Percentiles rank a stretch among this genome's conserved stretches.
Conservation (phyloP, 2,113 vertebrate genomes). For the Rhineura floridana region DNA sequence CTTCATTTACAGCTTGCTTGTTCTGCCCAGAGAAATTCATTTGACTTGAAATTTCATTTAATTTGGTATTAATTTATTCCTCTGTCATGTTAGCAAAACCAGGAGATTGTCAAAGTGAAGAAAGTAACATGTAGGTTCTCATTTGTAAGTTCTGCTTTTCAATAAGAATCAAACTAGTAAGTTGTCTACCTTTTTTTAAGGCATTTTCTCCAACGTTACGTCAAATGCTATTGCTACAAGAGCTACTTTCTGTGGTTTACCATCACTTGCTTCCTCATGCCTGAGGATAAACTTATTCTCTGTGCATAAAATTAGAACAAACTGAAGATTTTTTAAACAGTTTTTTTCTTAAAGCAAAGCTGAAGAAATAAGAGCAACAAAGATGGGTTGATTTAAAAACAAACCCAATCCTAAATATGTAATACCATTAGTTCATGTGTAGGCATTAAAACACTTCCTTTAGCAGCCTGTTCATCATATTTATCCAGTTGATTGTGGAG, state of each 20-base stretch:
- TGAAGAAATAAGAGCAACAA: neutral
- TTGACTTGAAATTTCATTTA: neutral
- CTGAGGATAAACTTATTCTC: neutral
- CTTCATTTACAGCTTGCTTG: neutral
- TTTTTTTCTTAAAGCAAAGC: conserved; percentile 1
- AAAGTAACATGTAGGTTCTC: neutral
- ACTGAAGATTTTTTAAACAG: neutral
- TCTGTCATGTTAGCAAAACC: neutral
- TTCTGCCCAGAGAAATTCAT: neutral
- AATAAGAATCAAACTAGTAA: neutral
- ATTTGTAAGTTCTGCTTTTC: neutral
- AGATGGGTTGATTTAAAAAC: neutral
- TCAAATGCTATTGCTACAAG: neutral
- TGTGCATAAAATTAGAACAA: neutral
- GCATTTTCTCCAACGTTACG: neutral
- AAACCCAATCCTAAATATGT: neutral
- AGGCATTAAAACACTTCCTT: neutral
- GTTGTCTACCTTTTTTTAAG: neutral
- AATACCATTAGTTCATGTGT: too few relatives aligned
- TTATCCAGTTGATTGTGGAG: neutral
- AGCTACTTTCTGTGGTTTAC: too few relatives aligned
- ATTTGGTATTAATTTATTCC: neutral
- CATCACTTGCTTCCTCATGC: neutral
- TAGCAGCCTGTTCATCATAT: neutral
- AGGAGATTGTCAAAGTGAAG: neutral